phyloP scores from a whole-genome alignment of 2,113 vertebrate genomes.

The Anguilla rostrata region DNA sequence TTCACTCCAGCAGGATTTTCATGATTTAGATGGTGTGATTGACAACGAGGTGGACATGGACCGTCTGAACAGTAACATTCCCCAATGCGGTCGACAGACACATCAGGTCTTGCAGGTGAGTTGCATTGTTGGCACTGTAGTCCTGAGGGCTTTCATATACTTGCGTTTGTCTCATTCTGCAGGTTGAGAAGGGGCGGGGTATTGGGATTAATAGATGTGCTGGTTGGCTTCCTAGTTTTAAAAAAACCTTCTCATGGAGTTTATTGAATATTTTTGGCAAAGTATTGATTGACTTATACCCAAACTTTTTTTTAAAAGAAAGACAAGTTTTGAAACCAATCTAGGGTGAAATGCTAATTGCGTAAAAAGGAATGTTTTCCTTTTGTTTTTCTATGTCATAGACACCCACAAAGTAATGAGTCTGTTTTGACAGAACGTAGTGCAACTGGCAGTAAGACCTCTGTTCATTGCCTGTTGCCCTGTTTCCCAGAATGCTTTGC shows the following conservation, averaged over 20 bases:
- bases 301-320: not conserved
- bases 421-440: not conserved
- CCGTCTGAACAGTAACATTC: slow-evolving; percentile 65
- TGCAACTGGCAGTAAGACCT: not conserved
- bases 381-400: no score
- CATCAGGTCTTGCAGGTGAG: slow-evolving; percentile 70
- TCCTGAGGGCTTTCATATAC: not conserved
- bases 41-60: slow-evolving; percentile 66
- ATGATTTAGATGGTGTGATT: slow-evolving; percentile 53
- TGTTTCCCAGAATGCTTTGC: not conserved
- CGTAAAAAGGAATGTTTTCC: no score
- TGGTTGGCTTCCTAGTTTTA: not conserved
- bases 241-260: not conserved
- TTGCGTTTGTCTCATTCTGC: not conserved
- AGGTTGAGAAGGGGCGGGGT: not conserved
- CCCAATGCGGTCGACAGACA: slow-evolving; percentile 46
- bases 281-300: not conserved
- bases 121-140: not conserved
- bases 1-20: slow-evolving; percentile 56
- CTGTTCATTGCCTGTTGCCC: not conserved
- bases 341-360: no score
- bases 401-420: not conserved
- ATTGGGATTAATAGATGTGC: not conserved
- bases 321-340: no score
- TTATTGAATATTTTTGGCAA: not conserved